These are phyloP conservation scores for Willowsia nigromaculata DNA, from an alignment of 2,888 invertebrate genomes.

Conservation along the genomic window DNA sequence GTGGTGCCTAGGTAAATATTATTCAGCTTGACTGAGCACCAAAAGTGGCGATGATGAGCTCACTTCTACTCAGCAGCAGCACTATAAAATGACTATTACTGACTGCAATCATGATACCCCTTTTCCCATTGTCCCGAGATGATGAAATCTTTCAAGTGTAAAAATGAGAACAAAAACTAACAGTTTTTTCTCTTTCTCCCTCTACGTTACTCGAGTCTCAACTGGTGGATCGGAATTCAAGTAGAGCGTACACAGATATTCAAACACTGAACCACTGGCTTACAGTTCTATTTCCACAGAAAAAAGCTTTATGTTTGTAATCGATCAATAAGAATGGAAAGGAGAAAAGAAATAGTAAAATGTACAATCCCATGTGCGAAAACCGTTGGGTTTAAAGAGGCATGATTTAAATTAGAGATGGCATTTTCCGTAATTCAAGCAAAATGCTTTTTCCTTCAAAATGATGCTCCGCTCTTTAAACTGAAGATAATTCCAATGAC, in stretches of 20 bases:
- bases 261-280: neutral
- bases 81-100: too few species aligned
- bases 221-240: too few species aligned
- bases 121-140: neutral
- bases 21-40: slow-evolving; percentile 28
- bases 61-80: neutral
- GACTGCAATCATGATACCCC: neutral
- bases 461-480: too few species aligned
- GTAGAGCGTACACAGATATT: neutral
- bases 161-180: neutral
- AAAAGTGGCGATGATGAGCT: slow-evolving; percentile 3
- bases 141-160: neutral
- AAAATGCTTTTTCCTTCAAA: too few species aligned
- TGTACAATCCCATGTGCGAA: too few species aligned
- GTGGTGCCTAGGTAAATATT: slow-evolving; percentile 29
- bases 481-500: too few species aligned
- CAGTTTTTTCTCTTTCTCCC: neutral
- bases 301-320: neutral
- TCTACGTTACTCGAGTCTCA: too few species aligned
- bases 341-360: too few species aligned
- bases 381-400: too few species aligned
- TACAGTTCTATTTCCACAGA: neutral
- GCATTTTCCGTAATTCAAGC: too few species aligned
- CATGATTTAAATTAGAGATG: too few species aligned
- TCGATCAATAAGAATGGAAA: neutral